These are phyloP conservation scores for Griposia aprilina DNA, from an alignment of 2,888 invertebrate genomes.

Conservation along the genomic window DNA sequence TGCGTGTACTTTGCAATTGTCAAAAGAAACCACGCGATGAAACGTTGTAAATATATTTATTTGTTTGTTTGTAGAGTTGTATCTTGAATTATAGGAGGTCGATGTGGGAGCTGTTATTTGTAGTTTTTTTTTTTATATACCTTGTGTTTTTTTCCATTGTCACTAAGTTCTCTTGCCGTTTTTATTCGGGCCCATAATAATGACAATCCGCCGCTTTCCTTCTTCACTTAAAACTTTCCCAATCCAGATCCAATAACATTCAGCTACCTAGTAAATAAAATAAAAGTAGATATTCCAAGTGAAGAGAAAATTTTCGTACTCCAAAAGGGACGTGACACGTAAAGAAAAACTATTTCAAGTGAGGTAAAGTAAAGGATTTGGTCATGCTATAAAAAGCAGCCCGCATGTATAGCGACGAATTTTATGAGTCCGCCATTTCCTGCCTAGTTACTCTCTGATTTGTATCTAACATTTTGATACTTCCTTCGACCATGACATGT, in stretches of 20 bases:
- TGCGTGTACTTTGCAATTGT: conserved; percentile 59
- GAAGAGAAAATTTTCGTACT: conserved; percentile 19
- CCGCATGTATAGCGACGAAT: conserved; percentile 34
- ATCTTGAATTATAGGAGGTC: neutral
- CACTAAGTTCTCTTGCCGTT: neutral
- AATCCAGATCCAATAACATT: neutral
- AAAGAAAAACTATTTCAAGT: conserved; percentile 53
- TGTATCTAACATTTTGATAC: conserved; percentile 38
- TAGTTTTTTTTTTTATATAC: too few species aligned
- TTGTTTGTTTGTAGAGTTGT: conserved; percentile 19
- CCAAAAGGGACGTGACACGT: conserved; percentile 32
- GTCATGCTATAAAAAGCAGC: conserved; percentile 52
- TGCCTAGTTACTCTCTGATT: conserved; percentile 57
- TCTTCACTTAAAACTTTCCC: neutral
- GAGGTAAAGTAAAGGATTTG: conserved; percentile 51
- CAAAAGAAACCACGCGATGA: conserved; percentile 56
- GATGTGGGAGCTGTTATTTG: neutral
- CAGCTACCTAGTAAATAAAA: neutral
- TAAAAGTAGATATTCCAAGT: conserved; percentile 16
- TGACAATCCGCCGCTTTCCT: neutral
- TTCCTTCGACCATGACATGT: neutral
- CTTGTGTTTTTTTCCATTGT: too few species aligned
- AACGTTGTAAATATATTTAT: conserved; percentile 43
- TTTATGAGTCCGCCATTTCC: conserved; percentile 55
- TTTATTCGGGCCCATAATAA: neutral